A percentile compares a stretch with the other conserved stretches of the same genome.
phyloP scores from a whole-genome alignment of 2,888 invertebrate genomes.

The Cataglyphis rosenhaueri region DNA sequence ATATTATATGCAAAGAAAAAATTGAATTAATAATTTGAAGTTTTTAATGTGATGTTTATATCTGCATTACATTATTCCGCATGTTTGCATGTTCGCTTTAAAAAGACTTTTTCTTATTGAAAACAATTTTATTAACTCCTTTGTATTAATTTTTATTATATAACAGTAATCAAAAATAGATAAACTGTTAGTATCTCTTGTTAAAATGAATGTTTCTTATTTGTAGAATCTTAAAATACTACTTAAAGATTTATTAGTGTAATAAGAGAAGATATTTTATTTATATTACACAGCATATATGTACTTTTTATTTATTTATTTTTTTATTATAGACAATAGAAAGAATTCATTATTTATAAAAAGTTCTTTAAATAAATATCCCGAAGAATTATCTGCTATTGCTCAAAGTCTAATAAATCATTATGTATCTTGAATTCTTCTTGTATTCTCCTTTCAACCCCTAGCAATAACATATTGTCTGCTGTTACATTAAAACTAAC shows the following conservation, averaged over 20 bases:
- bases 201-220: background rate
- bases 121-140: no score
- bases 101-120: no score
- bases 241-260: background rate
- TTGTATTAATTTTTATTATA: no score
- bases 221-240: background rate
- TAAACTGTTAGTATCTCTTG: background rate
- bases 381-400: conserved; percentile 67
- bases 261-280: background rate
- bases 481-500: conserved; percentile 84
- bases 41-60: background rate
- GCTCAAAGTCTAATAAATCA: background rate
- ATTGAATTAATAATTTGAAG: background rate
- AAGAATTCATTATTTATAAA: background rate
- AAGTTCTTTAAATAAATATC: conserved; percentile 32
- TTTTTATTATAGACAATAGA: background rate
- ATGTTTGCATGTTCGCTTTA: no score
- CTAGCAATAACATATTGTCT: conserved; percentile 76
- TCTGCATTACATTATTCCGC: no score
- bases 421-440: conserved; percentile 80
- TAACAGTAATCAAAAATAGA: background rate
- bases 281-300: background rate
- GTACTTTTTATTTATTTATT: background rate
- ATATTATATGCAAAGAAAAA: background rate
- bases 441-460: conserved; percentile 80